phyloP scores from a whole-genome alignment of 2,888 invertebrate genomes.

The Pachycephus smyrnensis region DNA sequence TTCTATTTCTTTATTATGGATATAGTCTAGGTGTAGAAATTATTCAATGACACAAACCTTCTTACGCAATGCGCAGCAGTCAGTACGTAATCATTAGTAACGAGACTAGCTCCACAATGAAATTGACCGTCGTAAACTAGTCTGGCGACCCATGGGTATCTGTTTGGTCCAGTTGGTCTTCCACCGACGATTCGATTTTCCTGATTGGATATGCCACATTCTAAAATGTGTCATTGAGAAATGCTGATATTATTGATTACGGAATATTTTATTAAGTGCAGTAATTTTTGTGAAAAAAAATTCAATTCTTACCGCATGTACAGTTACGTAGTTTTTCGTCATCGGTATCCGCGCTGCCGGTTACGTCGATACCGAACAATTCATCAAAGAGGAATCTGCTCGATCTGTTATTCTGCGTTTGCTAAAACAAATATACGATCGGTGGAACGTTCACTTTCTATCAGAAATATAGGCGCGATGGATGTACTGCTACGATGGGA shows the following conservation, averaged over 20 bases:
- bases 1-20: neutral
- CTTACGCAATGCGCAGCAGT: conserved; percentile 90
- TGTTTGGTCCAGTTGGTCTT: conserved; percentile 82
- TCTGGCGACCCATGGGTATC: conserved; percentile 89
- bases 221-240: conserved; percentile 67
- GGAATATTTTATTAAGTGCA: neutral
- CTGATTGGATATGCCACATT: conserved; percentile 86
- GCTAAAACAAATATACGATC: conserved; percentile 32
- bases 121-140: conserved; percentile 89
- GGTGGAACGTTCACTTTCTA: conserved; percentile 12
- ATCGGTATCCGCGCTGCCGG: conserved; percentile 66
- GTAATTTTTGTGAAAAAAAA: conserved; percentile 3
- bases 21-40: conserved; percentile 14
- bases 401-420: conserved; percentile 68
- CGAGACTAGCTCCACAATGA: conserved; percentile 87
- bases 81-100: conserved; percentile 86
- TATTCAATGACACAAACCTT: conserved; percentile 69
- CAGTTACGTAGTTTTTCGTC: conserved; percentile 74
- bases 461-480: conserved; percentile 1
- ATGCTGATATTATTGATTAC: neutral
- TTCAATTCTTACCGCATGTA: conserved; percentile 76
- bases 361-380: conserved; percentile 74
- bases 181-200: conserved; percentile 91
- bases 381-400: conserved; percentile 80
- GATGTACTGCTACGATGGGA: neutral